Conservation (phyloP, 2,797 vertebrate species). For the Rhinella marina region DNA sequence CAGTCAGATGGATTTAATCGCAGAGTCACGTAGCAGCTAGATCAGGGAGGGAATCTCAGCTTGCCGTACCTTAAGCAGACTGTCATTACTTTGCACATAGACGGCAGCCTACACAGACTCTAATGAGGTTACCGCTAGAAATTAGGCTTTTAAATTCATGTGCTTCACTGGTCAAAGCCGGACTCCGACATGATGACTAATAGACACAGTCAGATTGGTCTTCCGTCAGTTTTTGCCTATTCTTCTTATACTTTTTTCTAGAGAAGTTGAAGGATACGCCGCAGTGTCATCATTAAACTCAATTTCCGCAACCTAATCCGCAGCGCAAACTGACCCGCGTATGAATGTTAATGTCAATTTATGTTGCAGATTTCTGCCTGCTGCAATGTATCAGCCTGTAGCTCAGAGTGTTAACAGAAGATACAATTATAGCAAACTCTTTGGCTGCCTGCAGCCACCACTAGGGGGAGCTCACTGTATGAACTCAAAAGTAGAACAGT, state of each 20-base stretch:
- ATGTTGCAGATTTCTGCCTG: background rate
- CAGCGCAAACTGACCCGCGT: too few relatives aligned
- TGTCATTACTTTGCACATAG: background rate
- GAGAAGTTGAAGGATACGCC: background rate
- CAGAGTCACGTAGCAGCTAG: background rate
- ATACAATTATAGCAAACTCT: background rate
- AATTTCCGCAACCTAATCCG: too few relatives aligned
- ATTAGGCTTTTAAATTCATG: constrained; percentile 2
- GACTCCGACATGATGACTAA: background rate
- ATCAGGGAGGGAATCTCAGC: background rate
- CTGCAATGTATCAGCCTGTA: background rate
- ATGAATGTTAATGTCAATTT: too few relatives aligned
- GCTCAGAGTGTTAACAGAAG: background rate
- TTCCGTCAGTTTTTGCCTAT: background rate
- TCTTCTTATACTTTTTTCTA: background rate
- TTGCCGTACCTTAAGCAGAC: background rate
- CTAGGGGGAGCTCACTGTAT: background rate
- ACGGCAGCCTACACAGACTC: background rate
- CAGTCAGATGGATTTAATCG: background rate
- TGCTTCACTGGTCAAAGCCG: background rate
- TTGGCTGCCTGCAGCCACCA: background rate
- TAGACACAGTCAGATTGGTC: background rate
- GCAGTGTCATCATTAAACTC: background rate
- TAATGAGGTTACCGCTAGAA: background rate
- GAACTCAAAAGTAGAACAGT: background rate